Evolutionary conservation across 1,140 invertebrate genomes (phyloP).

Genomic region (Magallana ariakensis): DNA sequence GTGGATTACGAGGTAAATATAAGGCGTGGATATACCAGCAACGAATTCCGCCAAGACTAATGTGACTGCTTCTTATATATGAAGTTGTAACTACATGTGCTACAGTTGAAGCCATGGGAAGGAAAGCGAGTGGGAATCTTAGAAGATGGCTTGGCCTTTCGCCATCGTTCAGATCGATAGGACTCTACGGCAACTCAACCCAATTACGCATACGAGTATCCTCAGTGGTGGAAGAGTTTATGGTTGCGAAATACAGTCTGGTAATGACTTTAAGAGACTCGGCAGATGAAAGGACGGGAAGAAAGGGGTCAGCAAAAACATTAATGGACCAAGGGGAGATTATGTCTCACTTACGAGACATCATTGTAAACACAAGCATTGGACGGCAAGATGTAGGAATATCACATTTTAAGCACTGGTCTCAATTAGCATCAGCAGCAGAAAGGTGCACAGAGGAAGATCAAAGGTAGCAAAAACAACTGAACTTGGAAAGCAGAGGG

Average conservation of each 20-base stretch:
- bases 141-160: constrained; percentile 38
- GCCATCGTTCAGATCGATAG: constrained; percentile 39
- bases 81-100: constrained; percentile 38
- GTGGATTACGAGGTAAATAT: constrained; percentile 41
- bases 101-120: constrained; percentile 45
- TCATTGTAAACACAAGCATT: constrained; percentile 33
- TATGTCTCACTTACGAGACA: constrained; percentile 18
- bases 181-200: constrained; percentile 38
- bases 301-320: constrained; percentile 45
- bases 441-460: background rate
- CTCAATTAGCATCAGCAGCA: background rate
- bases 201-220: constrained; percentile 47
- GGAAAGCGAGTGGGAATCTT: background rate
- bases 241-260: constrained; percentile 20
- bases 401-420: background rate
- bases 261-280: constrained; percentile 47
- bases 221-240: constrained; percentile 27
- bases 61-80: constrained; percentile 49
- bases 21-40: constrained; percentile 58
- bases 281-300: constrained; percentile 45
- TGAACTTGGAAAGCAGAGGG: background rate
- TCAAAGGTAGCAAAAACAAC: background rate
- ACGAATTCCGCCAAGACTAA: constrained; percentile 35
- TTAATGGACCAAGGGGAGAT: constrained; percentile 37
- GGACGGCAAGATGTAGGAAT: constrained; percentile 37